Evolutionary conservation across 2,113 vertebrate species (phyloP), one percentile per base, ranked within the genome.

Genomic region (Myiozetetes cayanensis): DNA sequence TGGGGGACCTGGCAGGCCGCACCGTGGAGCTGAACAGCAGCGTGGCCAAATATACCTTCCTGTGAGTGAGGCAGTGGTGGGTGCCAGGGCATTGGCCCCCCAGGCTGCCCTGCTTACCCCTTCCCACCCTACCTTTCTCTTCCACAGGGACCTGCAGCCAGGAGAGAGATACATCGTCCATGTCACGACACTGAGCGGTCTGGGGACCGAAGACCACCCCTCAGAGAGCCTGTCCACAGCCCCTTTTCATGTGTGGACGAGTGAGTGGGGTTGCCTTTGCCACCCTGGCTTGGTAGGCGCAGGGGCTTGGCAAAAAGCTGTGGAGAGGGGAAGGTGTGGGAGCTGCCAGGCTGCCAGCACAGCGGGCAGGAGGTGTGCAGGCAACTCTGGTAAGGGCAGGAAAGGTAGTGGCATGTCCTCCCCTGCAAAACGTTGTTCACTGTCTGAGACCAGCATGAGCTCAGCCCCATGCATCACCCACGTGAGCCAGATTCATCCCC

Each of bases 241-340:
- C 30, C 99, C 98, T 0, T 95, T 99, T 59, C 97, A 96, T 0
- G 98, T 99, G 92, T 99, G 99, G 99, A 99, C 99, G 16, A 98
- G 99, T 99, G 97, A 96, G 99, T 98, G 84, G 63, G 53, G 27
- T 14, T 37, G 31, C 3, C 12, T 46, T 47, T 39, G 12, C 55
- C n/a, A 4, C 10, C 16, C 14, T 0, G 0, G 24, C n/a, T 84
- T 75, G 56, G 55, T 37, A 44, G 43, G 9, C n/a, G 17, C 12
- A 17, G 56, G n/a, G 62, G 28, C 72, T 79, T 52, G 44, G 63
- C 63, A 59, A 65, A 84, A 68, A 35, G 68, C 72, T 73, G 76
- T 58, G 35, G 28, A 62, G 73, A 83, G 58, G 77, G 68, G 78
- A 67, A 72, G 44, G 24, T 50, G 52, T 3, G 10, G 71, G 53